Conservation (phyloP, 2,113 vertebrate genomes). For the Scomber japonicus region DNA sequence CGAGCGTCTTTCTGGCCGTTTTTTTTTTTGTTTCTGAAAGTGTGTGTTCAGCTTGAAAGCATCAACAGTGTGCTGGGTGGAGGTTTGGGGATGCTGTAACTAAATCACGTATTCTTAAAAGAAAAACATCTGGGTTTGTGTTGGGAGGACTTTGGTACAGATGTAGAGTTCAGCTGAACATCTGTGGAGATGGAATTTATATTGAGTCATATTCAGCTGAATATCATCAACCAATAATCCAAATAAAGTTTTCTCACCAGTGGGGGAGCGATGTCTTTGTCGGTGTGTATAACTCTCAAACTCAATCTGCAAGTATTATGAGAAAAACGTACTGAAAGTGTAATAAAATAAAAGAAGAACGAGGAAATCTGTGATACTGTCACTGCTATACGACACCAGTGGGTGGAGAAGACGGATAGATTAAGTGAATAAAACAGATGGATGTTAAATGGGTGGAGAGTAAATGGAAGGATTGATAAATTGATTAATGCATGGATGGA, state of each 20-base stretch:
- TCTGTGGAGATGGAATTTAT: neutral
- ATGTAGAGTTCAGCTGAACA: too few species aligned
- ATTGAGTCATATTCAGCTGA: neutral
- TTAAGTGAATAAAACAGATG: neutral
- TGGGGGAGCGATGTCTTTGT: too few species aligned
- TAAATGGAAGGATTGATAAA: neutral
- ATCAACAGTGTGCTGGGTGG: neutral
- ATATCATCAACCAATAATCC: neutral
- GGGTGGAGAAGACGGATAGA: neutral
- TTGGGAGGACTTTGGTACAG: too few species aligned
- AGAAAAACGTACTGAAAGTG: too few species aligned
- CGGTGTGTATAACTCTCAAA: too few species aligned
- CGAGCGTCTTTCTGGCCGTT: neutral
- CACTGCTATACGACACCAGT: too few species aligned
- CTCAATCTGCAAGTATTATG: too few species aligned
- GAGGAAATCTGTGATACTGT: too few species aligned
- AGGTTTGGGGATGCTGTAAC: neutral
- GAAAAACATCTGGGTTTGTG: neutral
- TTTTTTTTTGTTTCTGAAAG: slow-evolving; percentile 5
- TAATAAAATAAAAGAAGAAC: too few species aligned
- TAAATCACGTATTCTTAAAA: slow-evolving; percentile 4
- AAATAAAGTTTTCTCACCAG: too few species aligned
- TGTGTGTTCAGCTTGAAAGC: neutral
- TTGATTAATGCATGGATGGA: neutral
- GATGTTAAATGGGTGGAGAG: neutral